Evolutionary conservation across 2,113 vertebrate species (phyloP), one percentile per base, ranked within the genome.

Genomic region (Sturnira hondurensis): DNA sequence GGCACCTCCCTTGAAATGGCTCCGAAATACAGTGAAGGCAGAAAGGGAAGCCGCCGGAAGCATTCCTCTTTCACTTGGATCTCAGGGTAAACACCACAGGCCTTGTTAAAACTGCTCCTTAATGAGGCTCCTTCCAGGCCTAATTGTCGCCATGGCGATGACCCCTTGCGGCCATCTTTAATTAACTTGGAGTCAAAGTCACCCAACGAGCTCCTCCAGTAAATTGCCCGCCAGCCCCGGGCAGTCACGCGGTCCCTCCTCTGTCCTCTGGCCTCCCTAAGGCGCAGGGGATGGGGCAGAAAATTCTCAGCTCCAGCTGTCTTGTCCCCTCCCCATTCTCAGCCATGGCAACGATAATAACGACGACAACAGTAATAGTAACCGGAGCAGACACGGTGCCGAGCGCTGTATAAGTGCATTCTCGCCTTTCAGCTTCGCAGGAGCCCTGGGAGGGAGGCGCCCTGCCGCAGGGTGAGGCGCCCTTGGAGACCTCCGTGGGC

Each of bases 131-230:
- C 96, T 99, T 98, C 98, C 96, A 96, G 91, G 97, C 97, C 97
- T 99, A 99, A 99, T 98, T 99, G 99, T 99, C 99, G 89, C 98
- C 98, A 99, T 98, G 98, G 98, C 98, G 89, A 99, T 99, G 98
- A 99, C 98, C 98, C 98, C 98, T 98, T 87, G 97, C 96, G 98
- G 98, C 98, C 98, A 98, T 98, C 98, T 99, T 98, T 99, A 99
- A 99, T 99, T 99, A 99, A 98, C 98, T 98, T 96, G 82, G 96
- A 98, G 98, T 98, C 97, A 96, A 98, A 98, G 98, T 98, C 97
- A 93, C 96, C 98, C 98, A 98, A 99, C 97, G 97, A 98, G 96
- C 98, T 98, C 98, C 98, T 98, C 83, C 97, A 97, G 97, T 96
- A 98, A 99, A 99, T 98, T 98, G 97, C 97, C 98, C 88, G 70